Evolutionary conservation across 2,113 vertebrate species (phyloP), one percentile per base, ranked within the genome.

Genomic region (Numenius arquata): DNA sequence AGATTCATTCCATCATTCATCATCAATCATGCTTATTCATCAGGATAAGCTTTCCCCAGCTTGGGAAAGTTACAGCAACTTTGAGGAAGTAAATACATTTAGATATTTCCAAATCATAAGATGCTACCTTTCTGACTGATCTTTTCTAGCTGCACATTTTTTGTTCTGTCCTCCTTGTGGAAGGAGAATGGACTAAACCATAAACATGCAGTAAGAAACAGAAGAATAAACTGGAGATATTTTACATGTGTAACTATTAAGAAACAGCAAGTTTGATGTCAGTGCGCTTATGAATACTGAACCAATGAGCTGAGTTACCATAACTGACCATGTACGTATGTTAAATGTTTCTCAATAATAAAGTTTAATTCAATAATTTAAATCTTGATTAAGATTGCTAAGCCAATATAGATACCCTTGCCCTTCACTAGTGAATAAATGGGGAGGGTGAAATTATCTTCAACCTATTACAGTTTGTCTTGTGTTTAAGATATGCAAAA

Each of bases 21-120:
- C 25, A 40, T 70, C 15, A 5, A 13, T 50, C 23, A 20, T n/a
- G 6, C 8, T 81, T 3, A 19, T 55, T 82, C 38, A 34, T 73
- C 16, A 32, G 18, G 6, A 65, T 72, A 80, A 11, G 1, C 5
- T 48, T 89, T 80, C 5, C 5, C 2, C 11, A 27, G 5, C 15
- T 32, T 72, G 10, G 26, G 12, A 58, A 78, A 72, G 11, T 32
- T n/a, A 40, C 6, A 70, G 32, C 1, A 84, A 55, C 9, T 55
- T 80, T 56, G 9, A 40, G 23, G 4, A 59, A 65, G 5, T 10
- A 23, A 43, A 68, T 61, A 26, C 0, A 0, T 25, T 55, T 1
- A 61, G 10, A 17, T 67, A 85, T 67, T 72, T 63, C 26, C 12
- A 88, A 88, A 67, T 29, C 18, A 47, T 18, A 81, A 29, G 2